These are phyloP conservation scores for Proisotoma minuta DNA, from an alignment of 2,888 invertebrate species.

Conservation along the genomic window DNA sequence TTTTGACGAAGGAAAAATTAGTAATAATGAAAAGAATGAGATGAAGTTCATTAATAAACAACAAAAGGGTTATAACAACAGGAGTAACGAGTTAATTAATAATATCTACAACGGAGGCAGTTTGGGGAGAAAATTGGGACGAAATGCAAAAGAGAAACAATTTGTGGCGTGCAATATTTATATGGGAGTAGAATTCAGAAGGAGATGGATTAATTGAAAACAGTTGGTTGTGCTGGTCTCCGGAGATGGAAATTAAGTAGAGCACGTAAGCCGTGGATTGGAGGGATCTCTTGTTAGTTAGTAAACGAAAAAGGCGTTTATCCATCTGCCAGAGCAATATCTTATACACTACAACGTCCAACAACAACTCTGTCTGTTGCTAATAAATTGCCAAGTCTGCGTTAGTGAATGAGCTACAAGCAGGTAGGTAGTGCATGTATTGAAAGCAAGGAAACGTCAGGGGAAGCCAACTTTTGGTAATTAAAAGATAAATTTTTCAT, in stretches of 20 bases:
- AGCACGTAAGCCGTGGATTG: conserved; percentile 6
- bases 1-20: no score
- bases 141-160: conserved; percentile 13
- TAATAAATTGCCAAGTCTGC: conserved; percentile 11
- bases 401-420: conserved; percentile 10
- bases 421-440: conserved; percentile 10
- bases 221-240: conserved; percentile 31
- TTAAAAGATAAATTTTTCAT: conserved; percentile 46
- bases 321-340: no score
- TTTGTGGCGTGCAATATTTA: conserved; percentile 33
- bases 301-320: neutral
- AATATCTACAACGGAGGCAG: neutral
- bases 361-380: no score
- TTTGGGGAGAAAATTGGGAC: neutral
- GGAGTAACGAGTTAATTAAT: no score
- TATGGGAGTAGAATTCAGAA: conserved; percentile 26
- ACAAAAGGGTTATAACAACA: no score
- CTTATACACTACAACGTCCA: no score
- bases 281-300: conserved; percentile 4
- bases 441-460: conserved; percentile 7
- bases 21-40: no score
- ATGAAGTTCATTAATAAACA: no score
- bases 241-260: conserved; percentile 33
- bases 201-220: conserved; percentile 39
- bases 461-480: conserved; percentile 34